A percentile compares a stretch with the other conserved stretches of the same genome.
These are phyloP conservation scores for Pseudomyrmex gracilis DNA, from an alignment of 1,140 invertebrate genomes.

Conservation along the genomic window DNA sequence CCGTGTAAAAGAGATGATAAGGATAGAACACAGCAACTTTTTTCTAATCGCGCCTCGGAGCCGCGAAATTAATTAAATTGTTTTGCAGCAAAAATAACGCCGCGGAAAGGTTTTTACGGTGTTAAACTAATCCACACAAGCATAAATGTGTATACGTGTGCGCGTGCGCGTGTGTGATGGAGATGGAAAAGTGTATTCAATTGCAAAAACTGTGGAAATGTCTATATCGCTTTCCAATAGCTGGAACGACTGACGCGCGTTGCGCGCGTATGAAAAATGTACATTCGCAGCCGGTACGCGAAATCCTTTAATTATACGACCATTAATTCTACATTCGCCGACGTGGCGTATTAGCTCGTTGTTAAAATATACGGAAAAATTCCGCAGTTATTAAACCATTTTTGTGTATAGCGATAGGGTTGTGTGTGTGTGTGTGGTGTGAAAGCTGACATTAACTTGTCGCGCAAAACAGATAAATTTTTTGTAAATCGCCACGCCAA, in stretches of 20 bases:
- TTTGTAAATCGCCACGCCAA: not conserved
- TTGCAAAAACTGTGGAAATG: conserved; percentile 62
- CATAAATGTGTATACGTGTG: conserved; percentile 5
- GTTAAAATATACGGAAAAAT: conserved; percentile 59
- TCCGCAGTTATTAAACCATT: conserved; percentile 57
- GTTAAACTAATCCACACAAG: conserved; percentile 21
- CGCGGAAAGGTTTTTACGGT: not conserved
- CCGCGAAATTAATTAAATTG: conserved; percentile 16
- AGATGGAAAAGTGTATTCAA: conserved; percentile 50
- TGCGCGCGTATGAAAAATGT: conserved; percentile 60
- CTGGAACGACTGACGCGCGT: conserved; percentile 57
- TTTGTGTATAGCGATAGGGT: conserved; percentile 33
- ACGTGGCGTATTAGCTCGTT: conserved; percentile 57
- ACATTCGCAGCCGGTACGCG: conserved; percentile 1
- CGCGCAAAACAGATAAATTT: conserved; percentile 28
- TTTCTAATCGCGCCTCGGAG: too few species aligned
- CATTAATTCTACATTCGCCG: conserved; percentile 47
- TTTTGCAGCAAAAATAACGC: not conserved
- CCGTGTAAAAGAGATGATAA: too few species aligned
- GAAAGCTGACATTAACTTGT: conserved; percentile 9
- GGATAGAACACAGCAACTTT: not conserved
- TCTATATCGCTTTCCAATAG: conserved; percentile 71
- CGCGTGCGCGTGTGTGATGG: not conserved
- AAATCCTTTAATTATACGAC: conserved; percentile 47
- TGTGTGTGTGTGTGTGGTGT: too few species aligned